Conservation (phyloP, 2,113 vertebrate species). For the Charina bottae region DNA sequence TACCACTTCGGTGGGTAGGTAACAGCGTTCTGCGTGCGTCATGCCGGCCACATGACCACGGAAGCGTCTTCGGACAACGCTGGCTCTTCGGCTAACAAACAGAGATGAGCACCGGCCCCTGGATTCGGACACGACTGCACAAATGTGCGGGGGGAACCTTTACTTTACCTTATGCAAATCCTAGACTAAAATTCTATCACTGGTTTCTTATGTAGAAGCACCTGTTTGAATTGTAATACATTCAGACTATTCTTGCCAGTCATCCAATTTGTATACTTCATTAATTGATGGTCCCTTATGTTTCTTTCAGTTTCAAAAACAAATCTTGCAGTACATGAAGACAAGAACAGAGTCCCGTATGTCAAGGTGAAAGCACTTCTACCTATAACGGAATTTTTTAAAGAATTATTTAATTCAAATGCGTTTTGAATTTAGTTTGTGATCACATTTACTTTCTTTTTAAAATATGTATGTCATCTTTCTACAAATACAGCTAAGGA, state of each 20-base stretch:
- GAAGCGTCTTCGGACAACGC: no score
- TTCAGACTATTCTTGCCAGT: background rate
- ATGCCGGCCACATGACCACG: no score
- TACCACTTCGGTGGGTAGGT: no score
- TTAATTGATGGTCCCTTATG: background rate
- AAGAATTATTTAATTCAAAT: background rate
- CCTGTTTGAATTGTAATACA: background rate
- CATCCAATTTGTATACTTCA: background rate
- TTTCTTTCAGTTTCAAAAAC: slow-evolving; percentile 83
- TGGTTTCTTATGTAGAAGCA: background rate
- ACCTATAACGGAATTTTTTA: background rate
- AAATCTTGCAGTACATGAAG: slow-evolving; percentile 87
- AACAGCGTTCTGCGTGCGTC: no score
- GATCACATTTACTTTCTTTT: background rate
- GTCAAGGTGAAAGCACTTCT: slow-evolving; percentile 80
- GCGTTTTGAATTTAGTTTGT: background rate
- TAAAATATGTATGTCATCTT: background rate
- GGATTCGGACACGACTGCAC: no score
- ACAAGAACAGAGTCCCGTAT: slow-evolving; percentile 88
- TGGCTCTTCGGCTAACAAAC: no score
- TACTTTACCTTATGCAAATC: no score
- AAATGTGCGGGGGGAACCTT: no score
- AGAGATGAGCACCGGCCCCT: no score
- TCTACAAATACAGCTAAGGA: background rate
- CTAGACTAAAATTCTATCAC: background rate